phyloP scores from a whole-genome alignment of 2,113 vertebrate species.

The Aegotheles bennettii region DNA sequence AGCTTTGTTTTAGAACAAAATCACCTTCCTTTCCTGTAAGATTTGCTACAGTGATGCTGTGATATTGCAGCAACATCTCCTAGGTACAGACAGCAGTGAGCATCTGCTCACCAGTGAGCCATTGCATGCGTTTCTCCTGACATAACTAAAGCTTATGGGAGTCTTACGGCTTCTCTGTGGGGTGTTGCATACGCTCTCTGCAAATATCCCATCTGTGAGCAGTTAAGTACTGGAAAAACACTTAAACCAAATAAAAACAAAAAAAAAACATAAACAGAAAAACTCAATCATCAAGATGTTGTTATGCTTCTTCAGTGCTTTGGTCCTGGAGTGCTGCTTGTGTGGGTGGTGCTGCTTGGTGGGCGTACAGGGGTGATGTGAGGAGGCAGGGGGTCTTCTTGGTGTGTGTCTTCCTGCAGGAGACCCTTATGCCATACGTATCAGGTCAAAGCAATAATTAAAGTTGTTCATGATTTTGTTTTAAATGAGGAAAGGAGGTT shows the following conservation, averaged over 20 bases:
- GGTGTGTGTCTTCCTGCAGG: background rate
- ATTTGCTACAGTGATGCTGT: rapidly evolving
- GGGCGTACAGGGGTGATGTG: background rate
- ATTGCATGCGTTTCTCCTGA: background rate
- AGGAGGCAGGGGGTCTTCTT: background rate
- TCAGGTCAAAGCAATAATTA: background rate
- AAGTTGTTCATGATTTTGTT: background rate
- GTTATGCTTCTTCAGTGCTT: background rate
- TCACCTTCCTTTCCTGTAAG: rapidly evolving
- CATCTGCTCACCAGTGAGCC: background rate
- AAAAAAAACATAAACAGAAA: background rate
- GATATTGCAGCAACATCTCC: background rate
- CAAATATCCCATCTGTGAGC: conserved; percentile 33
- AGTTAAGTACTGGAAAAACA: conserved; percentile 6
- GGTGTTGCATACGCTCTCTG: background rate
- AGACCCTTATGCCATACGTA: background rate
- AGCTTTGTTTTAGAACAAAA: background rate
- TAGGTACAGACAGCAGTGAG: background rate
- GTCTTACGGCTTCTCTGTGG: background rate
- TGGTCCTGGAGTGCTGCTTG: background rate
- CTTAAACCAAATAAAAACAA: background rate
- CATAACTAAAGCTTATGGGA: background rate
- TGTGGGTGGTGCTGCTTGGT: background rate
- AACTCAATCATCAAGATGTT: background rate
- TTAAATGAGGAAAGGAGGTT: background rate